Conservation (phyloP, 2,113 vertebrate genomes). For the Suricata suricatta region DNA sequence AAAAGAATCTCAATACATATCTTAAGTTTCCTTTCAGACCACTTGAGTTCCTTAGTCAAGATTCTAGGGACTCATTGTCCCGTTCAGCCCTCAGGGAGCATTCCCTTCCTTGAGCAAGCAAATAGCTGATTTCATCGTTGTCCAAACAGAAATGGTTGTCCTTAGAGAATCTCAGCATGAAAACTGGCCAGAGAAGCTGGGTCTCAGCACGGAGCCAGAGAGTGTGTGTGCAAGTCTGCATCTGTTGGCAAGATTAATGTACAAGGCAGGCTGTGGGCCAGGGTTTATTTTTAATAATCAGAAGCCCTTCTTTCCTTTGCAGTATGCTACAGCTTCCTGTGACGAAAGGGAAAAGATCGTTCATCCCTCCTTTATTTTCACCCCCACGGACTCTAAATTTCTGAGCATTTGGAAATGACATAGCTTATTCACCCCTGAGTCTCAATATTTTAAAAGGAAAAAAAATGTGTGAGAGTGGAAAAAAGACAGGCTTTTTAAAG, state of each 20-base stretch:
- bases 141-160: conserved; percentile 46
- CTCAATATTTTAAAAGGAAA: conserved; percentile 1
- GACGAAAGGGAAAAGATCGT: neutral
- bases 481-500: neutral
- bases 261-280: conserved; percentile 16
- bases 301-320: conserved; percentile 45
- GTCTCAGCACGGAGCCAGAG: conserved; percentile 10
- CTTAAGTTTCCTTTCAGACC: neutral
- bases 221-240: neutral
- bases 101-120: neutral
- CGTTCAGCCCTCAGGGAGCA: neutral
- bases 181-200: conserved; percentile 16
- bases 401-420: neutral
- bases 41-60: neutral
- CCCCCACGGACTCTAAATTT: neutral
- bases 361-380: conserved; percentile 17
- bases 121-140: conserved; percentile 18
- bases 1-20: neutral
- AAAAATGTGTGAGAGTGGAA: neutral
- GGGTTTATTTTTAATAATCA: conserved; percentile 66
- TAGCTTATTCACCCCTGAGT: neutral
- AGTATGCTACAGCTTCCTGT: conserved; percentile 21
- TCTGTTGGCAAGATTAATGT: conserved; percentile 46
- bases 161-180: conserved; percentile 44
- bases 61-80: neutral